phyloP scores from a whole-genome alignment of 1,140 invertebrate species.

The Neodiprion lecontei region DNA sequence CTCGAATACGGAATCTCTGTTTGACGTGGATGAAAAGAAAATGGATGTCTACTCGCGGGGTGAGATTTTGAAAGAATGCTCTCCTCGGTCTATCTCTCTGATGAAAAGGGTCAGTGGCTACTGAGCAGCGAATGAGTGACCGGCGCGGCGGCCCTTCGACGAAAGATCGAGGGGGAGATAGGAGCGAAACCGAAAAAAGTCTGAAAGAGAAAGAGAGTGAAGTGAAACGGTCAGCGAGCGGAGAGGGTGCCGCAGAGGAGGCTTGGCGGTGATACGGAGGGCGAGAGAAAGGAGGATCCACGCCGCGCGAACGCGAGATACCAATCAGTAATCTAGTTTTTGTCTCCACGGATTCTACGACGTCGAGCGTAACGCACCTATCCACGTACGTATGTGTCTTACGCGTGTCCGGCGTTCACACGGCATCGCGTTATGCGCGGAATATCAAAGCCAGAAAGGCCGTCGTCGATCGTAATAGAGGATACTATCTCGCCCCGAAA shows the following conservation, averaged over 20 bases:
- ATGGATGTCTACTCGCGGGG: background rate
- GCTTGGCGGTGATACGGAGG: background rate
- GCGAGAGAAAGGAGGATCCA: background rate
- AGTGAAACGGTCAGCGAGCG: too few species aligned
- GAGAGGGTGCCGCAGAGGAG: background rate
- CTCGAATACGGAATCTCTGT: too few species aligned
- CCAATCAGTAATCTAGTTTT: constrained; percentile 7
- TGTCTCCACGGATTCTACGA: background rate
- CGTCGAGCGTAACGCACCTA: background rate
- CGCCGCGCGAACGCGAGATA: background rate
- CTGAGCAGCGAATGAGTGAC: constrained; percentile 6
- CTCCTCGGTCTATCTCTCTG: background rate
- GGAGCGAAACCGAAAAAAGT: background rate
- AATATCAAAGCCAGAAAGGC: too few species aligned
- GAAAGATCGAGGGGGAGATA: constrained; percentile 1
- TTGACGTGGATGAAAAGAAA: too few species aligned
- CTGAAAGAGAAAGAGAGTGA: background rate
- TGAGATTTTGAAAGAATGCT: background rate
- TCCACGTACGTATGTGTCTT: background rate
- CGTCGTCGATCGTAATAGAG: too few species aligned
- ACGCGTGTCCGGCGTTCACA: too few species aligned
- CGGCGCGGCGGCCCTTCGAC: background rate
- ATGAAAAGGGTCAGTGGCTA: background rate
- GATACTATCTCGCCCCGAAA: too few species aligned
- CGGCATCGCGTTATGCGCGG: too few species aligned